Conservation (phyloP, 2,888 invertebrate genomes). For the Elysia crispata region DNA sequence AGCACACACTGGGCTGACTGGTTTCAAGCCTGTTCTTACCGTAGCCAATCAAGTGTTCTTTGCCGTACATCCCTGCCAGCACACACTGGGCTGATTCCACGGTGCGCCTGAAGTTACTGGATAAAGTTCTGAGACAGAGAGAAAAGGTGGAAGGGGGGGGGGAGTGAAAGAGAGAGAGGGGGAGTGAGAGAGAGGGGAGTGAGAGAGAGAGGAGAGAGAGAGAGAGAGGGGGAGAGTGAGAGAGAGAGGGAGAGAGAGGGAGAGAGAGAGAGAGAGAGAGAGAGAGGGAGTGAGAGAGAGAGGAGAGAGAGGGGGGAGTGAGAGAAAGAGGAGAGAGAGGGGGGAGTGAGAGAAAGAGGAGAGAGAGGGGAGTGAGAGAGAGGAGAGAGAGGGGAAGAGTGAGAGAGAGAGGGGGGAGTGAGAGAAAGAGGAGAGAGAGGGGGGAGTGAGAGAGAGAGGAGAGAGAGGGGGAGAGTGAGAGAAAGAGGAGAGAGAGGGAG, state of each 20-base stretch:
- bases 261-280: slow-evolving; percentile 13
- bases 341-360: slow-evolving; percentile 19
- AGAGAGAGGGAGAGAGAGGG: neutral
- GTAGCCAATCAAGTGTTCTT: slow-evolving; percentile 50
- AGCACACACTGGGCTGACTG: too few relatives aligned
- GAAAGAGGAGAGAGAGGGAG: too few relatives aligned
- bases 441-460: too few relatives aligned
- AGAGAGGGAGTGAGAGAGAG: neutral
- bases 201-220: neutral
- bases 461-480: too few relatives aligned
- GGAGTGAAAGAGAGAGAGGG: too few relatives aligned
- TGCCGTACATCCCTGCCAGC: slow-evolving; percentile 69
- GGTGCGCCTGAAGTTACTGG: slow-evolving; percentile 71
- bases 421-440: too few relatives aligned
- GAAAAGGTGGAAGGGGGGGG: too few relatives aligned
- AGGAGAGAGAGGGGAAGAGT: too few relatives aligned
- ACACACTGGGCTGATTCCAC: slow-evolving; percentile 70
- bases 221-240: slow-evolving; percentile 15
- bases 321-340: neutral
- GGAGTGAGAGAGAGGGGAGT: too few relatives aligned
- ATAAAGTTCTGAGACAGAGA: slow-evolving; percentile 61
- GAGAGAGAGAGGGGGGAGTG: too few relatives aligned
- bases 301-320: too few relatives aligned
- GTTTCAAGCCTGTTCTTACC: too few relatives aligned
- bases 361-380: slow-evolving; percentile 6